Percentiles rank a stretch among this genome's conserved stretches.
These are phyloP conservation scores for Athene cunicularia DNA, from an alignment of 2,113 vertebrate genomes.

Conservation along the genomic window DNA sequence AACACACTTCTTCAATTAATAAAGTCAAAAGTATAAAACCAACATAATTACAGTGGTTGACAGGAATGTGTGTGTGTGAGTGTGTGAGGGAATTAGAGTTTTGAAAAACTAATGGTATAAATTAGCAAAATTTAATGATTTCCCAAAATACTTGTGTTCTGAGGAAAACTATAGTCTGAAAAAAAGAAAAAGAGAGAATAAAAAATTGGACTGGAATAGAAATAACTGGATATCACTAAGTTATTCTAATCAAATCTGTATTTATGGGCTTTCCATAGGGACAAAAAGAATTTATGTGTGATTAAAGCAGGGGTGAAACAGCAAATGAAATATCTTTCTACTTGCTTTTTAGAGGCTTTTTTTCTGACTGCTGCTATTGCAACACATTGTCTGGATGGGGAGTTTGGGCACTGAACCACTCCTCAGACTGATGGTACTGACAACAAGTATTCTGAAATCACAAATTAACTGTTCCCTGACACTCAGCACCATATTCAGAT, in stretches of 20 bases:
- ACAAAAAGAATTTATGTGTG: constrained; percentile 1
- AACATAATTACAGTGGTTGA: background rate
- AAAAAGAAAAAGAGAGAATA: background rate
- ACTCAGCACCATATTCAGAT: background rate
- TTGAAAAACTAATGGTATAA: background rate
- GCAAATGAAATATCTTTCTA: background rate
- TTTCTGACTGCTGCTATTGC: background rate
- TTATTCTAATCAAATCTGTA: background rate
- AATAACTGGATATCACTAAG: background rate
- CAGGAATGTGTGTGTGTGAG: background rate
- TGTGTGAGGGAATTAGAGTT: background rate
- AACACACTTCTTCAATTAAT: constrained; percentile 36
- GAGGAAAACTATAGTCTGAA: background rate
- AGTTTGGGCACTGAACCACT: background rate
- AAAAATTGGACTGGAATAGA: background rate
- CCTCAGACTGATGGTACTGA: background rate
- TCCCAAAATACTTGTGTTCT: background rate
- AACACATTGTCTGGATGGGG: background rate
- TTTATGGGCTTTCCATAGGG: background rate
- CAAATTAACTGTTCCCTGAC: background rate
- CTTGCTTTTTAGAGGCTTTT: background rate
- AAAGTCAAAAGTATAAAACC: constrained; percentile 7
- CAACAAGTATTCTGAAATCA: background rate
- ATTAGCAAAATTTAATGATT: constrained; percentile 4
- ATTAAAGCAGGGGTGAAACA: background rate